Conservation (phyloP, 2,888 invertebrate species). For the Celastrina argiolus region DNA sequence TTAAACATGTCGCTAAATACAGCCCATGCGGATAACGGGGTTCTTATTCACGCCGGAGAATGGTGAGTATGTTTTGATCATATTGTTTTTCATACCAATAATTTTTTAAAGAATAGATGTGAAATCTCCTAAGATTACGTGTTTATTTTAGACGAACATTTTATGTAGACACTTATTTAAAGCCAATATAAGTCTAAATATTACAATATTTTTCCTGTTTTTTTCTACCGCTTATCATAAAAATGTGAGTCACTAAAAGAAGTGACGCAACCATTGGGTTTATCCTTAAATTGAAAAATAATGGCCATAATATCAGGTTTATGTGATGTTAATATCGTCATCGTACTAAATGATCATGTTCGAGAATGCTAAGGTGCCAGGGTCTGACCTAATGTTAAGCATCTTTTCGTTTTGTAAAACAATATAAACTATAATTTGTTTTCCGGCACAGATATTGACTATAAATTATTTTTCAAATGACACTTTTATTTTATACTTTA, state of each 20-base stretch:
- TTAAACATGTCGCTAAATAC: slow-evolving; percentile 93
- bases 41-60: slow-evolving; percentile 96
- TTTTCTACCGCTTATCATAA: background rate
- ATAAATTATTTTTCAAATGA: too few species aligned
- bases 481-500: too few species aligned
- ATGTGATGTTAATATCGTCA: background rate
- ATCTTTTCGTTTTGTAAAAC: too few species aligned
- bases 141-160: background rate
- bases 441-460: too few species aligned
- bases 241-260: slow-evolving; percentile 7
- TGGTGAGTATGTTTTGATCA: slow-evolving; percentile 82
- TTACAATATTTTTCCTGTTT: background rate
- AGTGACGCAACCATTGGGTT: slow-evolving; percentile 2
- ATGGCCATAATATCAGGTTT: background rate
- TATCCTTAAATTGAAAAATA: background rate
- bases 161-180: background rate
- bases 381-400: too few species aligned
- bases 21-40: slow-evolving; percentile 95
- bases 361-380: background rate
- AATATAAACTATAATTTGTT: too few species aligned
- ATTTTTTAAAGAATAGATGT: slow-evolving; percentile 24
- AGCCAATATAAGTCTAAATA: background rate
- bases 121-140: background rate
- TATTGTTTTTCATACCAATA: slow-evolving; percentile 35
- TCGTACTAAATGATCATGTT: background rate